Base-by-base conservation (phyloP, 2,888 invertebrate species). In the Andrena haemorrhoa region DNA sequence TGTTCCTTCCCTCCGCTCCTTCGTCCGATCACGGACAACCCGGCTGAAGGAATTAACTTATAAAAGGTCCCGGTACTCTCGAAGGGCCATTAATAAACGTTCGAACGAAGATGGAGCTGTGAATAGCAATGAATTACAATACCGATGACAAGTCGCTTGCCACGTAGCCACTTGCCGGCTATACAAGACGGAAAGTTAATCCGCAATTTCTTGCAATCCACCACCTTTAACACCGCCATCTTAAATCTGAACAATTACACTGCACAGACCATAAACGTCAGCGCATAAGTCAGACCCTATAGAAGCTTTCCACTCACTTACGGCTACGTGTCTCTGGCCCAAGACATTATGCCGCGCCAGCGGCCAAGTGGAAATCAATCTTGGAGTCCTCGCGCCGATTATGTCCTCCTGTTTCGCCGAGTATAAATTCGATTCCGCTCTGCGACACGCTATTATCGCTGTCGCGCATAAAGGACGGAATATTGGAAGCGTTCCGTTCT, bases 201-300 rank as follows among this genome's bases (percentile, higher is more conserved):
- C 12, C 41, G 1, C 33, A 35, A 49, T 53, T 58, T 35, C 51
- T 29, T 29, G 29, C n/a, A 2, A 56, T 35, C 51, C 63, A 82
- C 41, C 86, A 89, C 89, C 88, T 89, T 88, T 87, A 86, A 85
- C 84, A 87, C 79, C 86, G 87, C 56, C 23, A 10, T 26, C 10
- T 20, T 23, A 89, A 89, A 26, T 89, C 88, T 56, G 85, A 82
- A 90, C 91, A 91, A 92, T 91, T 90, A 91, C 91, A 91, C 92
- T 90, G 90, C 88, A 89, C 87, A 86, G 89, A 90, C 85, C 86
- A 83, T 90, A 89, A 90, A 90, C 79, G 90, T 88, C 86, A 65
- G 74, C 68, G 72, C 83, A 85, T 91, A 90, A 90, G 90, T 90
- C 90, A 89, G 74, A 65, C 56, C 31, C 35, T 7, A 20, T 26